Percentiles rank a stretch among this genome's conserved stretches.
Evolutionary conservation across 2,113 vertebrate species (phyloP).

Genomic region (Chroicocephalus ridibundus): DNA sequence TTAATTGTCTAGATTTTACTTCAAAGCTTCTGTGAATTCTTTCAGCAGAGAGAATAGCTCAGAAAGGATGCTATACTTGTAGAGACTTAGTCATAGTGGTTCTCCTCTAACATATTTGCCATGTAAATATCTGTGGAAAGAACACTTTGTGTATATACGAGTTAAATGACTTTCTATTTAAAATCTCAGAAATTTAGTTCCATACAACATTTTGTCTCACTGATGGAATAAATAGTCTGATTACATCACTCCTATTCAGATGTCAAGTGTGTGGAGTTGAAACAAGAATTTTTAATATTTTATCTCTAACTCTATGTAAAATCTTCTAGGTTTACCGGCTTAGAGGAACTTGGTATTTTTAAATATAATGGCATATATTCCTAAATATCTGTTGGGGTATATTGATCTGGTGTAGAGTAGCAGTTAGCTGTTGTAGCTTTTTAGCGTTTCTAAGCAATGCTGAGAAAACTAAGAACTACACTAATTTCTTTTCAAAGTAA

Average conservation of each 20-base stretch:
- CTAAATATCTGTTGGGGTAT: slow-evolving; percentile 69
- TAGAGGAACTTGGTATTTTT: slow-evolving; percentile 73
- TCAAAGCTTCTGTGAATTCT: slow-evolving; percentile 70
- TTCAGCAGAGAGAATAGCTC: slow-evolving; percentile 70
- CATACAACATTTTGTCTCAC: slow-evolving; percentile 69
- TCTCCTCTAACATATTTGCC: slow-evolving; percentile 69
- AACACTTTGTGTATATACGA: slow-evolving; percentile 72
- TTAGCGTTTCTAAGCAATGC: slow-evolving; percentile 71
- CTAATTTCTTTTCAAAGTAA: slow-evolving; percentile 55
- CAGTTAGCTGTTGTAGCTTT: slow-evolving; percentile 71
- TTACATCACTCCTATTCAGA: slow-evolving; percentile 66
- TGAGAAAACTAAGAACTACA: slow-evolving; percentile 62
- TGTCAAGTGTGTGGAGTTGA: slow-evolving; percentile 71
- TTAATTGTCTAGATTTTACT: slow-evolving; percentile 71
- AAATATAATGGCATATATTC: slow-evolving; percentile 74
- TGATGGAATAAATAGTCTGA: slow-evolving; percentile 72
- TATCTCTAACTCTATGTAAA: slow-evolving; percentile 69
- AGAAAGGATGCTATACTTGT: slow-evolving; percentile 66
- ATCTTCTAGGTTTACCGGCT: slow-evolving; percentile 66
- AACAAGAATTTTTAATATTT: slow-evolving; percentile 65
- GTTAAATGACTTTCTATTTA: slow-evolving; percentile 75
- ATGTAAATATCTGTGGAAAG: slow-evolving; percentile 79
- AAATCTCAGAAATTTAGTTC: slow-evolving; percentile 71
- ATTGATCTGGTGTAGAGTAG: slow-evolving; percentile 68
- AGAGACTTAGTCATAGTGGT: slow-evolving; percentile 70